Evolutionary conservation across 2,113 vertebrate species (phyloP), one percentile per base, ranked within the genome.

Genomic region (Atherinomorus stipes): DNA sequence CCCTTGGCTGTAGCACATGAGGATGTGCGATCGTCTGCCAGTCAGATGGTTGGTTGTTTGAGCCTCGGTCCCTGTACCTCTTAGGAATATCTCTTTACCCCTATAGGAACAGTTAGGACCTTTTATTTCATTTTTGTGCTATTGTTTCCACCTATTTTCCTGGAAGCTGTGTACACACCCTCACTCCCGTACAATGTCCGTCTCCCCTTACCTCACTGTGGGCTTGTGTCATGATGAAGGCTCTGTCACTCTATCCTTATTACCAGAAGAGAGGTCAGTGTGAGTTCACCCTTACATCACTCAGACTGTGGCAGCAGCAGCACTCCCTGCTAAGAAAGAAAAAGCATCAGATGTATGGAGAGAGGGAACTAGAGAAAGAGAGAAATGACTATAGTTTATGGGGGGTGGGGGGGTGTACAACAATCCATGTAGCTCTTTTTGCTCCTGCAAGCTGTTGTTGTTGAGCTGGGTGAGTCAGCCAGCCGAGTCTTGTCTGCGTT

Each of bases 271-370:
- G 78, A 91, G 89, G 90, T 91, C 89, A 85, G 65, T 19, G 71
- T 25, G 34, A 90, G 87, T 92, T 91, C 87, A 89, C 68, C 50
- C 79, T 86, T 88, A 79, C 84, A 89, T 89, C 87, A 88, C 85
- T 91, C 83, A 78, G 73, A 67, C 54, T 76, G 54, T 72, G 88
- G 83, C 84, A 89, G 84, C 52, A 19, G 73, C 72, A 47, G 38
- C 71, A 61, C 66, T 83, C 40, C 49, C 21, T 22, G 57, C 75
- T 79, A 76, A 83, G 68, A 84, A 52, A 86, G 68, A 85, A 77
- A 76, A 85, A 64, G 63, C 64, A 83, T 74, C 62, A 68, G 72
- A 85, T 8, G 19, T 62, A 74, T 31, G 25, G 64, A 69, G 47
- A 52, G 58, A 78, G 42, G 31, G 64, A 71, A 31, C 70, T 64